Evolutionary conservation across 2,797 vertebrate genomes (phyloP).

Genomic region (Microctenopoma stevenorrisi): DNA sequence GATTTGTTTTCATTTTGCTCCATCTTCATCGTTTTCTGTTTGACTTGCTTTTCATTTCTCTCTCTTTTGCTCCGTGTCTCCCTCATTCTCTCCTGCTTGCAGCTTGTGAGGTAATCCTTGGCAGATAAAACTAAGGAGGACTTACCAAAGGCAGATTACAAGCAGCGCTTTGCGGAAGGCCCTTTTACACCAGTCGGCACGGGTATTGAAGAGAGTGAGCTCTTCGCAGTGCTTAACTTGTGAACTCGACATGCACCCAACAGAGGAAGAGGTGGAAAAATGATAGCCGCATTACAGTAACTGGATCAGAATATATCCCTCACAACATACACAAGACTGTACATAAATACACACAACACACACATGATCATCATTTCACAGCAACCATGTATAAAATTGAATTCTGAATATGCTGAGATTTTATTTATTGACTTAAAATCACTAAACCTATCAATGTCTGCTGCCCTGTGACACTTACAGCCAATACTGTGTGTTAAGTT

Average conservation of each 20-base stretch:
- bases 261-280: conserved; percentile 77
- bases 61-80: conserved; percentile 73
- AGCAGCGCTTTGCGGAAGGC: conserved; percentile 82
- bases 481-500: background rate
- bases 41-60: conserved; percentile 76
- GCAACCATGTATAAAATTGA: conserved; percentile 20
- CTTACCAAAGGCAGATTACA: conserved; percentile 87
- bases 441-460: conserved; percentile 11
- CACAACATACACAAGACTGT: conserved; percentile 50
- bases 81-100: conserved; percentile 77
- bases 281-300: conserved; percentile 81
- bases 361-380: conserved; percentile 3
- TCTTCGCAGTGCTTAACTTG: conserved; percentile 84
- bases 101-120: conserved; percentile 86
- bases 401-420: conserved; percentile 6
- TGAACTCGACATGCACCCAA: conserved; percentile 78
- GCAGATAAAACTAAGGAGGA: conserved; percentile 87
- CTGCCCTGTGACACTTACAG: background rate
- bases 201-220: conserved; percentile 80
- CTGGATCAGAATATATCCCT: conserved; percentile 75
- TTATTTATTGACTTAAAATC: conserved; percentile 9
- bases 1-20: conserved; percentile 85
- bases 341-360: conserved; percentile 44
- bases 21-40: conserved; percentile 80
- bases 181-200: conserved; percentile 79